A percentile compares a stretch with the other conserved stretches of the same genome.
These are phyloP conservation scores for Polia nebulosa DNA, from an alignment of 2,888 invertebrate species.

Conservation along the genomic window DNA sequence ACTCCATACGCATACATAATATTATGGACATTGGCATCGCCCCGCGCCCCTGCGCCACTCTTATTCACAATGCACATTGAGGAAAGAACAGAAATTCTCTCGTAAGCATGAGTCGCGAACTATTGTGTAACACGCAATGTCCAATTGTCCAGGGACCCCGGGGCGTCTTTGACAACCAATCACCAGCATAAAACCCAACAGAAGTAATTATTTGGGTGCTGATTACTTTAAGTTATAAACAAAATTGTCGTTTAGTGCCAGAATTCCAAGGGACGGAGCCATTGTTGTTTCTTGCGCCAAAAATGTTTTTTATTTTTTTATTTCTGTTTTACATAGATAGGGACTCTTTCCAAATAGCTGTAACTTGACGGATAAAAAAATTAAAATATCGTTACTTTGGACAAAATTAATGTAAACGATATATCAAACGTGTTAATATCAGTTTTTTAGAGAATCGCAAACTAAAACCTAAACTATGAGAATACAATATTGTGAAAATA, in stretches of 20 bases:
- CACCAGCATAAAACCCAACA: conserved; percentile 70
- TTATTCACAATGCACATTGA: conserved; percentile 65
- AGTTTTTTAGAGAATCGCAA: conserved; percentile 67
- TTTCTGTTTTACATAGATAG: not conserved
- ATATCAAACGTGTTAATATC: conserved; percentile 74
- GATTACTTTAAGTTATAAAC: conserved; percentile 54
- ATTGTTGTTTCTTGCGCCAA: conserved; percentile 24
- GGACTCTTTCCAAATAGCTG: conserved; percentile 1
- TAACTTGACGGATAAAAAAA: conserved; percentile 9
- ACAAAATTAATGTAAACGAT: conserved; percentile 49
- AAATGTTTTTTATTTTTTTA: not conserved
- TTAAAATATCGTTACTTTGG: conserved; percentile 52
- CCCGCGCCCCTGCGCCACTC: conserved; percentile 65
- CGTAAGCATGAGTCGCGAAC: conserved; percentile 54
- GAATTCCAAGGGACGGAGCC: conserved; percentile 24
- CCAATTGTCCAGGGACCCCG: conserved; percentile 80
- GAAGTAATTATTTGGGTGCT: conserved; percentile 59
- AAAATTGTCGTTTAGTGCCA: conserved; percentile 27
- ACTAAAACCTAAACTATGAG: conserved; percentile 78
- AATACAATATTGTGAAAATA: conserved; percentile 88
- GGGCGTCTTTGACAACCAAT: conserved; percentile 72
- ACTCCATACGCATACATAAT: conserved; percentile 80
- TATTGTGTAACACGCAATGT: conserved; percentile 70
- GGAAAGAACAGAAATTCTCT: conserved; percentile 57
- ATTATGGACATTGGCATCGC: conserved; percentile 71